Conservation (phyloP, 2,888 invertebrate genomes). For the Caenorhabditis sp. region DNA sequence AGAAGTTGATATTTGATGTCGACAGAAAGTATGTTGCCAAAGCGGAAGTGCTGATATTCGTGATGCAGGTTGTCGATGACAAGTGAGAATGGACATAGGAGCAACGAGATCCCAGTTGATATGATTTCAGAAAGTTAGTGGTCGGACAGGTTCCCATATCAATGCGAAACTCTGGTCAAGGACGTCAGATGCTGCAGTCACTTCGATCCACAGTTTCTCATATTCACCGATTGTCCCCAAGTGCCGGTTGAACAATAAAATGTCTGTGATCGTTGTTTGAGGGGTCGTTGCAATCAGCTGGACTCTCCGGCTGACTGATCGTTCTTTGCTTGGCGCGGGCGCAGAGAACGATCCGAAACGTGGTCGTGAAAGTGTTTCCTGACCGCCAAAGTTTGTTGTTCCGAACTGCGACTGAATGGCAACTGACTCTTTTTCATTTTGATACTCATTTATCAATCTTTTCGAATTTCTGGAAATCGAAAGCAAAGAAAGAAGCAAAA, state of each 20-base stretch:
- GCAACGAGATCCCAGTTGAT: not conserved
- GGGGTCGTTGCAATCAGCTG: conserved; percentile 1
- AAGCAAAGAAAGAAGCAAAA: not conserved
- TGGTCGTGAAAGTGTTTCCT: no score
- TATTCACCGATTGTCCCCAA: conserved; percentile 56
- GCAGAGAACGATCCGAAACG: conserved; percentile 49
- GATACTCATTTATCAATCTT: conserved; percentile 4
- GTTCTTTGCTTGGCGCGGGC: conserved; percentile 36
- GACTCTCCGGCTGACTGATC: conserved; percentile 42
- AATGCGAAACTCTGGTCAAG: conserved; percentile 39
- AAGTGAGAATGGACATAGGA: conserved; percentile 20
- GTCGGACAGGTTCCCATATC: conserved; percentile 54
- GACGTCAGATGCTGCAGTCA: conserved; percentile 47
- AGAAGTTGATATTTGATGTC: conserved; percentile 53
- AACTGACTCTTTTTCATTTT: conserved; percentile 3
- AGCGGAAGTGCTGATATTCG: conserved; percentile 52
- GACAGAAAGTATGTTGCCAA: conserved; percentile 43
- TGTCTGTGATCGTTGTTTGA: conserved; percentile 41
- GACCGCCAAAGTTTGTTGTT: no score
- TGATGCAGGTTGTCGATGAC: conserved; percentile 48
- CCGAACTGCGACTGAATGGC: conserved; percentile 4
- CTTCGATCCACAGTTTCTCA: conserved; percentile 46
- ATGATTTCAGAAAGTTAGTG: conserved; percentile 42
- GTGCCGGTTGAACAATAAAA: conserved; percentile 59
- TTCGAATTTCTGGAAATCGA: not conserved